Base-by-base conservation (phyloP, 2,888 invertebrate genomes). In the Zaprionus lineosus region DNA sequence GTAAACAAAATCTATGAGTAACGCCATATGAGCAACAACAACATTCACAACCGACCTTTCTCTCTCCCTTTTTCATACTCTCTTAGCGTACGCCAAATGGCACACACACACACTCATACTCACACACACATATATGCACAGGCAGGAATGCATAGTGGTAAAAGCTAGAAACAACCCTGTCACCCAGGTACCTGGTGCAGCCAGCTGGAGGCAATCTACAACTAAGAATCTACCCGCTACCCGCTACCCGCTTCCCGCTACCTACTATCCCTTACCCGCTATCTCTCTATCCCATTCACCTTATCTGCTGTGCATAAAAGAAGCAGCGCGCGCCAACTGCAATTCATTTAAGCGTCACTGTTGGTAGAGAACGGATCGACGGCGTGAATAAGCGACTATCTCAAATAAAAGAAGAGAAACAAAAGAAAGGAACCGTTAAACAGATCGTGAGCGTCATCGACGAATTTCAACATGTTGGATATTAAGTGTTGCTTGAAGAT, bases 401-500 rank as follows among this genome's bases (percentile, higher is more conserved):
- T 7, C 8, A 18, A 24, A 26, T 26, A n/a, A 12, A 21, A 14
- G 16, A 40, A 6, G 5, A 8, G 12, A 11, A 4, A 41, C 12
- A 6, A 21, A 3, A 39, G 11, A 21, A 8, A 44, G 2, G 26
- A 36, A 37, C 43, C 21, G 29, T 31, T 40, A 39, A 12, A 26
- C 31, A 28, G 0, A 34, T 9, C 16, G 3, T n/a, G 34, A 46
- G 15, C 21, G 16, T 51, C 24, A 47, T 28, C 7, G 11, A 28
- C 9, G 21, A 48, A 57, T 46, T 44, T 69, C 50, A 60, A 14
- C 28, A 84, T 70, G 48, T 50, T 60, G 59, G 40, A 60, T 0
- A 37, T 48, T 0, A 64, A 59, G 34, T 57, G 46, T 34, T 67
- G 72, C 48, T 14, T 84, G 1, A 86, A 87, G 59, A 66, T 84